Base-by-base conservation (phyloP, 2,797 vertebrate species). In the Meda fulgida region DNA sequence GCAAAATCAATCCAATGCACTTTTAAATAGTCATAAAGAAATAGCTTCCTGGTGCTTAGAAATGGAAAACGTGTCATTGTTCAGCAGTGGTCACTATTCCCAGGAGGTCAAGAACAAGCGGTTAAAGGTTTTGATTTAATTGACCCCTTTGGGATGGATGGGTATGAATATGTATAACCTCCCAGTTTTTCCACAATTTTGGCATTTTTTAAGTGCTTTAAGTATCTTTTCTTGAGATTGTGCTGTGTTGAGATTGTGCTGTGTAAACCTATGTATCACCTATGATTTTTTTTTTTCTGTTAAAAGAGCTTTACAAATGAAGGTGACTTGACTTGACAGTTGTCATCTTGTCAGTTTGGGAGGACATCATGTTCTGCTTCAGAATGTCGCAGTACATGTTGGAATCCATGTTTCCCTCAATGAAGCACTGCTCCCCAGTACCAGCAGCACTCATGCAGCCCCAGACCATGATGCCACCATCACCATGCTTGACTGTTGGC, bases 111-210 rank as follows among this genome's bases (percentile, higher is more conserved):
- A 79, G 71, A 38, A 53, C 66, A 83, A 71, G 40, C 7, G 8
- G 51, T 80, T 83, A 65, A 77, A 29, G 53, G 76, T 16, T 60
- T 70, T 73, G 58, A 31, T 60, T 63, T 75, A 75, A 65, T 48
- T 60, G 36, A 71, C 72, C 38, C 70, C 65, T 73, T 77, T 73
- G 69, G 80, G 65, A 58, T 88, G 77, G 51, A 18, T 11, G n/a
- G 34, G 18, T 70, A 71, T 71, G 65, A 46, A 76, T 71, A 71
- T 69, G 63, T 14, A 29, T 51, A 18, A 34, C 18, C 51, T 67
- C 78, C 5, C 36, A 29, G 2, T 31, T 60, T 43, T 40, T 53
- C 48, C 3, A 31, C 18, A 36, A 14, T 23, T 29, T 43, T 19
- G 53, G 23, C 34, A 58, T 14, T 46, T 71, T 72, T 26, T 2